Evolutionary conservation across 2,888 invertebrate genomes (phyloP), one percentile per base, ranked within the genome.

Genomic region (Drosophila barbarae): DNA sequence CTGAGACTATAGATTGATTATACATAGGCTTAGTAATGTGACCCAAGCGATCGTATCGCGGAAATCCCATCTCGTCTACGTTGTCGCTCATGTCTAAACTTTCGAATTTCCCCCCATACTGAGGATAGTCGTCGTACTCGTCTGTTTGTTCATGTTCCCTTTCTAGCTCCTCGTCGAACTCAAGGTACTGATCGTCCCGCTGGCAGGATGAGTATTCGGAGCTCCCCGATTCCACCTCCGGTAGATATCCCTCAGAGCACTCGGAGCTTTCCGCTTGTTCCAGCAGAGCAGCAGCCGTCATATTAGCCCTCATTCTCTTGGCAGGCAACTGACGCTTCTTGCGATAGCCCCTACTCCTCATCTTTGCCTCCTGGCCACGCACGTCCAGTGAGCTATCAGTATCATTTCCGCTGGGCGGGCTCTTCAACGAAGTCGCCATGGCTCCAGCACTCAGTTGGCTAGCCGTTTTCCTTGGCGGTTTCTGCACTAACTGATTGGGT

Each of bases 401-500:
- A 71, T 94, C 94, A 75, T 94, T 94, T 60, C 94, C 94, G 82
- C 94, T 94, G 0, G 93, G 93, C 13, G 94, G 93, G 87, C 93
- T 93, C 84, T 93, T 93, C 34, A 93, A 88, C 13, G 93, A 92
- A 71, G 92, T 91, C 18, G 70, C 72, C 3, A 72, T 52, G 6
- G 68, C 53, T 12, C 53, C 71, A 2, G 77, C 66, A 10, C 66
- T 57, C 26, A 81, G 50, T 47, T 83, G 84, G 9, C 60, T 71
- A 0, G 69, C 91, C 4, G 93, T 89, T 53, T 93, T 94, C 18
- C 92, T 92, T 0, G 93, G 91, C 7, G 92, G 92, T 78, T 93
- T 93, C 49, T 92, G 91, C 34, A 93, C 91, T n/a, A 88, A 72
- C 71, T 89, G 89, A 86, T 93, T 92, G 2, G 94, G 93, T 3